Conservation (phyloP, 2,113 vertebrate genomes). For the Oryzias woworae region DNA sequence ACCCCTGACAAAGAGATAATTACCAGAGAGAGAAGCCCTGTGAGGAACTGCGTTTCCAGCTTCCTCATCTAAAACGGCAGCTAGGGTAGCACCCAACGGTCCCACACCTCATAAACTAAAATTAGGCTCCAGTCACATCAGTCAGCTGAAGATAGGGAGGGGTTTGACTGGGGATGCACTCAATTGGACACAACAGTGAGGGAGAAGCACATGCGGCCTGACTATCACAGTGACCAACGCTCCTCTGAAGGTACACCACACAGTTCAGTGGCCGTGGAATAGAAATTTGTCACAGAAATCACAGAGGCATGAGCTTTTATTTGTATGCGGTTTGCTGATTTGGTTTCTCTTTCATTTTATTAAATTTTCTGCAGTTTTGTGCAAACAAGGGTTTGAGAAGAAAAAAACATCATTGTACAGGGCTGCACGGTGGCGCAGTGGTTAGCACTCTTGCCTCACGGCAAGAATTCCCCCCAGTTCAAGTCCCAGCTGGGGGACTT, state of each 20-base stretch:
- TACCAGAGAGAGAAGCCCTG: constrained; percentile 60
- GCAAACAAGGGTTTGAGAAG: too few relatives aligned
- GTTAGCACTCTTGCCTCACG: too few relatives aligned
- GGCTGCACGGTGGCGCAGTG: too few relatives aligned
- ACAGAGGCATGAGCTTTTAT: too few relatives aligned
- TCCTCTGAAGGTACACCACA: not conserved
- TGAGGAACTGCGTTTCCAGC: constrained; percentile 47
- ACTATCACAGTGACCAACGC: constrained; percentile 8
- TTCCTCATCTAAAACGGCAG: constrained; percentile 67
- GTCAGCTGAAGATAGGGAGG: constrained; percentile 55
- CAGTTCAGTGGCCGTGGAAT: not conserved
- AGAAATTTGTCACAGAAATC: not conserved
- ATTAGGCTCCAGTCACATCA: constrained; percentile 63
- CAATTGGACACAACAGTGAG: constrained; percentile 38
- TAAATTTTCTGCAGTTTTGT: too few relatives aligned
- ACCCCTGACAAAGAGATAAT: constrained; percentile 72
- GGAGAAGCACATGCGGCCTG: constrained; percentile 2
- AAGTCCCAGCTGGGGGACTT: too few relatives aligned
- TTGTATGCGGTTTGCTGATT: too few relatives aligned
- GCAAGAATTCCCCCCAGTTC: too few relatives aligned
- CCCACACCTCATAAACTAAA: constrained; percentile 75
- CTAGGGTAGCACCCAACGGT: constrained; percentile 73
- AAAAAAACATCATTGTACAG: too few relatives aligned
- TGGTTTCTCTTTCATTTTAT: too few relatives aligned
- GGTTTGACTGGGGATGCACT: constrained; percentile 56